A percentile compares a stretch with the other conserved stretches of the same genome.
These are phyloP conservation scores for Drosophila yakuba DNA, from an alignment of 1,140 invertebrate species.

Conservation along the genomic window DNA sequence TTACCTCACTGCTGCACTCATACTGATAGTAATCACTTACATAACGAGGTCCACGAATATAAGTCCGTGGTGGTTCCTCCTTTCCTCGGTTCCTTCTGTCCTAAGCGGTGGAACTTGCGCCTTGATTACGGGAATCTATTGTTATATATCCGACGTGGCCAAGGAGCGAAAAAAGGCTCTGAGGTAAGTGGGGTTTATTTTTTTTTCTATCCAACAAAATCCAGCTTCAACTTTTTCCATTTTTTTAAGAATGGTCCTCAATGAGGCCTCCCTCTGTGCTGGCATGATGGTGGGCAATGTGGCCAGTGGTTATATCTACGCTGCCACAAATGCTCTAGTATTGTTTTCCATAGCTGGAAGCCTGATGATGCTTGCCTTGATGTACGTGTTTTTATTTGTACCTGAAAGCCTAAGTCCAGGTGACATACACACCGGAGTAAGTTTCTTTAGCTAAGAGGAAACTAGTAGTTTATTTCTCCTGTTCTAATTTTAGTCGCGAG, in stretches of 20 bases:
- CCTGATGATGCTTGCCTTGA: slow-evolving; percentile 61
- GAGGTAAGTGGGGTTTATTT: slow-evolving; percentile 51
- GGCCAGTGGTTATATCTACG: slow-evolving; percentile 85
- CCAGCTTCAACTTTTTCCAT: too few relatives aligned
- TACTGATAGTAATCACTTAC: slow-evolving; percentile 59
- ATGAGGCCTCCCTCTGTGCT: slow-evolving; percentile 86
- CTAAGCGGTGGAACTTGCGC: slow-evolving; percentile 87
- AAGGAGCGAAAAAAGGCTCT: slow-evolving; percentile 85
- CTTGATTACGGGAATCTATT: slow-evolving; percentile 87
- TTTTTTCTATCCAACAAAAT: too few relatives aligned
- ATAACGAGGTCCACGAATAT: slow-evolving; percentile 71
- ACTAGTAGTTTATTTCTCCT: not conserved
- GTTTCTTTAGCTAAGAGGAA: not conserved
- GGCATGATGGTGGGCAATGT: slow-evolving; percentile 87
- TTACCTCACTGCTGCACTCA: slow-evolving; percentile 57
- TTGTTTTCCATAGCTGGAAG: slow-evolving; percentile 58
- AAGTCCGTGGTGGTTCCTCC: slow-evolving; percentile 87
- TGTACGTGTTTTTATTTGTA: slow-evolving; percentile 77
- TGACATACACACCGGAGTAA: slow-evolving; percentile 62
- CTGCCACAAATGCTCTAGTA: slow-evolving; percentile 53
- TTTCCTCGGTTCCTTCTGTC: slow-evolving; percentile 87
- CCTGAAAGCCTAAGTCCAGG: slow-evolving; percentile 70
- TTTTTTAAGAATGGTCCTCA: slow-evolving; percentile 86
- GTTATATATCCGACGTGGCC: slow-evolving; percentile 88
- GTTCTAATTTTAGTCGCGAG: slow-evolving; percentile 58